Base-by-base conservation (phyloP, 2,888 invertebrate species). In the Limnephilus lunatus region DNA sequence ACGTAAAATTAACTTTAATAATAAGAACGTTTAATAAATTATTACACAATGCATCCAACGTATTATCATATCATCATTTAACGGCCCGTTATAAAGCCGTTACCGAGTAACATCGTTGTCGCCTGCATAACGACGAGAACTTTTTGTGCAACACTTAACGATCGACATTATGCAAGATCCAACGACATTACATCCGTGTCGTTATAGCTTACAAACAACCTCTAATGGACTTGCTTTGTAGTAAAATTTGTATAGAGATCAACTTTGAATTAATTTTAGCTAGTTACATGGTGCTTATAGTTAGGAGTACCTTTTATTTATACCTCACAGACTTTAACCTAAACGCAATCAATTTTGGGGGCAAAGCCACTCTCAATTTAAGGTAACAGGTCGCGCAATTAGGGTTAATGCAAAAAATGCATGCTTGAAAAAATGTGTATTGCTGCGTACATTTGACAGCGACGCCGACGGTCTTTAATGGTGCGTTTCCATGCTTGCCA, bases 131-230 rank as follows among this genome's bases (percentile, higher is more conserved):
- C 83, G 32, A 83, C 83, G 25, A 83, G 9, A 19, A 25, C 35
- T 32, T 35, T 25, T 35, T 35, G 83, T 83, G 83, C 35, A 83
- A 9, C 83, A 83, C 15, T 83, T 35, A 83, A 83, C 83, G 83
- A 83, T 31, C 19, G 32, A 25, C 15, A 7, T 83, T 83, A 83
- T 83, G 31, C 35, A 83, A 83, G 35, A 83, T 83, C 19, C 35
- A 83, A 35, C 83, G 83, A 83, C 35, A 83, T 32, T 83, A 30
- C 32, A 19, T 83, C 83, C 35, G 30, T 14, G 32, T 31, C n/a
- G 32, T 31, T 83, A 83, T 35, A 32, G 35, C 19, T 83, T 19
- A 25, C 25, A 7, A 3, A 7, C 19, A 25, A 68, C 19, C 53
- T 68, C 53, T 5, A 68, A 68, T 68, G 19, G 1, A 44, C 44